Conservation (phyloP, 2,113 vertebrate genomes). For the Urocitellus parryii region DNA sequence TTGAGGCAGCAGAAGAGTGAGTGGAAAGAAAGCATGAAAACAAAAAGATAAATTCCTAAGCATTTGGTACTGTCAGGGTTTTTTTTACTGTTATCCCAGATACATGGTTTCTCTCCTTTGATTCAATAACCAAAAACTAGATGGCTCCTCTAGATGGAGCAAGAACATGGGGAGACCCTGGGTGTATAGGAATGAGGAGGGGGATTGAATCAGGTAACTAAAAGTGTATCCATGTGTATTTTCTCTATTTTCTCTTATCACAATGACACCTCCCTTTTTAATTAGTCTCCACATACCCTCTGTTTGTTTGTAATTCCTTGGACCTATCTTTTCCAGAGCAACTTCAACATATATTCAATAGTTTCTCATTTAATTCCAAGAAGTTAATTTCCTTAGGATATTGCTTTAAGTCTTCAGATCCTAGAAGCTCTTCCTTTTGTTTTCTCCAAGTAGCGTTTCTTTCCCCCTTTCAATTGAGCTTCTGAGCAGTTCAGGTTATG, state of each 20-base stretch:
- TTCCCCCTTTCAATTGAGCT: not conserved
- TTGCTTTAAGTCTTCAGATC: not conserved
- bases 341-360: not conserved
- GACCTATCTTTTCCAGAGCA: constrained; percentile 45
- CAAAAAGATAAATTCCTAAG: not conserved
- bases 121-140: not conserved
- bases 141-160: not conserved
- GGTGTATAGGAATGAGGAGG: not conserved
- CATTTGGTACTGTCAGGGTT: not conserved
- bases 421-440: constrained; percentile 37
- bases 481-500: not conserved
- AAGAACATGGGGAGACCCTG: not conserved
- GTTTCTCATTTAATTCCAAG: constrained; percentile 60
- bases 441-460: constrained; percentile 4
- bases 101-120: not conserved
- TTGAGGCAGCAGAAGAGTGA: not conserved
- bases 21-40: constrained; percentile 25
- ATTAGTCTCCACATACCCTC: not conserved
- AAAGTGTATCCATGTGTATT: not conserved
- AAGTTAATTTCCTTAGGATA: not conserved
- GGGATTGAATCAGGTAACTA: not conserved
- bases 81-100: not conserved
- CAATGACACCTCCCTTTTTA: not conserved
- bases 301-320: not conserved
- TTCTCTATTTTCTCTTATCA: constrained; percentile 31